Conservation (phyloP, 2,888 invertebrate species). For the Gerosis bhagava region DNA sequence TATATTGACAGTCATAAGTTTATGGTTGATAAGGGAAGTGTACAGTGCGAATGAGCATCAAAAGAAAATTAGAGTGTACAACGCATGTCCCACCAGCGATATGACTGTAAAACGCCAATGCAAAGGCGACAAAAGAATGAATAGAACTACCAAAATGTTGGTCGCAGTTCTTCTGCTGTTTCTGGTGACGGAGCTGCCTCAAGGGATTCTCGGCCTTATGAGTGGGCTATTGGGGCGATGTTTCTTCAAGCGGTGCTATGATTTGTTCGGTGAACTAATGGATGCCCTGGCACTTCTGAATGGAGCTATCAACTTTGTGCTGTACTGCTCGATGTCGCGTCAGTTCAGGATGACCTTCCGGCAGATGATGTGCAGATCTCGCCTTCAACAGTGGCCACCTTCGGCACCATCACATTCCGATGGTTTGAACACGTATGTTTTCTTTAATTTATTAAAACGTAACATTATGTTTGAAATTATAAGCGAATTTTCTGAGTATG, state of each 20-base stretch:
- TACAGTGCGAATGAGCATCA: slow-evolving; percentile 87
- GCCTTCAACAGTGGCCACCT: slow-evolving; percentile 67
- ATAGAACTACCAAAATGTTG: slow-evolving; percentile 95
- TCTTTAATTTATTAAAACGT: no score
- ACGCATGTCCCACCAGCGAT: slow-evolving; percentile 63
- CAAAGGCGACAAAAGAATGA: slow-evolving; percentile 75
- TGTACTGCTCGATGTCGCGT: slow-evolving; percentile 96
- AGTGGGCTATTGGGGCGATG: slow-evolving; percentile 80
- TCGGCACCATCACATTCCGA: slow-evolving; percentile 83
- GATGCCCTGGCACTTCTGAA: slow-evolving; percentile 95
- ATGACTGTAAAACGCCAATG: slow-evolving; percentile 64
- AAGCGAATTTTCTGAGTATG: no score
- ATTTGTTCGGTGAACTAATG: slow-evolving; percentile 92
- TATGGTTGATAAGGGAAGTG: slow-evolving; percentile 87
- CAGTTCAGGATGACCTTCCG: slow-evolving; percentile 89
- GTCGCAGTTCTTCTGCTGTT: slow-evolving; percentile 94
- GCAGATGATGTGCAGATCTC: slow-evolving; percentile 71
- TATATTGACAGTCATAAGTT: slow-evolving; percentile 88
- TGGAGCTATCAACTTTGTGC: slow-evolving; percentile 96
- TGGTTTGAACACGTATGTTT: slow-evolving; percentile 84
- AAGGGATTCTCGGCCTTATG: slow-evolving; percentile 83
- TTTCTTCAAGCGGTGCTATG: slow-evolving; percentile 92
- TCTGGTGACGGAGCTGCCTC: slow-evolving; percentile 94
- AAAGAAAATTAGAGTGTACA: slow-evolving; percentile 79
- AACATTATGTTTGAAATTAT: no score